phyloP scores from a whole-genome alignment of 1,140 invertebrate species.

The Macrostomum lignano region DNA sequence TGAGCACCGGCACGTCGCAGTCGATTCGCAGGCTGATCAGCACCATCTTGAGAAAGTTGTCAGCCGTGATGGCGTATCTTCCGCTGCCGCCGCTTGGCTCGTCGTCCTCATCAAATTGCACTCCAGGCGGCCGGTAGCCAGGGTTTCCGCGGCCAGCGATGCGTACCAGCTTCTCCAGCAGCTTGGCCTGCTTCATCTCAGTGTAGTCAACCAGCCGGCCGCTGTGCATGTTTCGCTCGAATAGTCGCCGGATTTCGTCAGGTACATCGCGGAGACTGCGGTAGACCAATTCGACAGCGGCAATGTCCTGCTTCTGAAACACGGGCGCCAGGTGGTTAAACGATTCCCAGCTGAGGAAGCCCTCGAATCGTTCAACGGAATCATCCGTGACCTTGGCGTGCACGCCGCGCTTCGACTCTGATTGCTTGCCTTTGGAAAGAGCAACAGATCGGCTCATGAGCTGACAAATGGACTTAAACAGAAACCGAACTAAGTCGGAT shows the following conservation, averaged over 20 bases:
- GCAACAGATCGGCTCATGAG: too few relatives aligned
- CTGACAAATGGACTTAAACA: too few relatives aligned
- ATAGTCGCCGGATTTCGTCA: slow-evolving; percentile 7
- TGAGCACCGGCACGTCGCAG: slow-evolving; percentile 8
- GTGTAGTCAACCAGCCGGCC: slow-evolving; percentile 8
- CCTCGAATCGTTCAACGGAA: slow-evolving; percentile 8
- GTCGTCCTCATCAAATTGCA: too few relatives aligned
- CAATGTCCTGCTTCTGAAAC: slow-evolving; percentile 11
- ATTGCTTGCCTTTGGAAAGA: too few relatives aligned
- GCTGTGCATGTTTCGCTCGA: slow-evolving; percentile 11
- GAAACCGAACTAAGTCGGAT: too few relatives aligned
- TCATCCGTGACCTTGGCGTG: too few relatives aligned
- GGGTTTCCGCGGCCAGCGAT: too few relatives aligned
- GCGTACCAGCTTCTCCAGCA: slow-evolving; percentile 9
- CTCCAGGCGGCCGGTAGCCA: too few relatives aligned
- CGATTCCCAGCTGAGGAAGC: slow-evolving; percentile 12
- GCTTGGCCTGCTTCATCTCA: slow-evolving; percentile 4
- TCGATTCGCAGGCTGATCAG: slow-evolving; percentile 9
- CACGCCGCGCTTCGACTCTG: too few relatives aligned
- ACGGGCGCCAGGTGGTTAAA: slow-evolving; percentile 11
- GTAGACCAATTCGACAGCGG: slow-evolving; percentile 11
- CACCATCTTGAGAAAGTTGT: slow-evolving; percentile 11
- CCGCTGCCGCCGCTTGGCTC: slow-evolving; percentile 5
- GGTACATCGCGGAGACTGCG: slow-evolving; percentile 9
- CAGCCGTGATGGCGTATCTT: slow-evolving; percentile 11